These are phyloP conservation scores for Anthopleura xanthogrammica DNA, from an alignment of 92 coral and sea anemone genomes.

Conservation along the genomic window DNA sequence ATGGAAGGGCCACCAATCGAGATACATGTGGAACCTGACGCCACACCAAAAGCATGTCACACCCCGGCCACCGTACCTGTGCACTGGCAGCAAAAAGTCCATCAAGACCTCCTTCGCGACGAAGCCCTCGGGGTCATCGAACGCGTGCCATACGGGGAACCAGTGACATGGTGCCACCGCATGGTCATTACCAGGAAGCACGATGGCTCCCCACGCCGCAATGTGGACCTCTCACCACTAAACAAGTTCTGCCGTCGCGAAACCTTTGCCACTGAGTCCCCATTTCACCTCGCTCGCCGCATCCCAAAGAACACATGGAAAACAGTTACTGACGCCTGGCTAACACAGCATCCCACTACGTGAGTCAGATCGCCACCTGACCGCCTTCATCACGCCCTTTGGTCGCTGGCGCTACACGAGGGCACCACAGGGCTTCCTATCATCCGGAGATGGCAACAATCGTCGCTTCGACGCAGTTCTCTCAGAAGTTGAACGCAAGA, in stretches of 20 bases:
- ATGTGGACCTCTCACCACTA: conserved; percentile 60
- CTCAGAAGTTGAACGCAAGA: conserved; percentile 51
- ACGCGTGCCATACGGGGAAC: conserved; percentile 60
- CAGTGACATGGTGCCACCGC: conserved; percentile 65
- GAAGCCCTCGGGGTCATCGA: conserved; percentile 61
- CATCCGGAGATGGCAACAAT: conserved; percentile 66
- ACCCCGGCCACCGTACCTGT: conserved; percentile 48
- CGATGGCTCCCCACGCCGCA: conserved; percentile 61
- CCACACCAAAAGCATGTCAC: conserved; percentile 66
- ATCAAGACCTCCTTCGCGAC: conserved; percentile 49
- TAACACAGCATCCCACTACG: conserved; percentile 64
- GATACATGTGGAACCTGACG: conserved; percentile 34
- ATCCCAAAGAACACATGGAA: conserved; percentile 61
- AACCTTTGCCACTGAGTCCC: conserved; percentile 61
- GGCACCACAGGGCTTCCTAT: conserved; percentile 76
- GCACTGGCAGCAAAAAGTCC: conserved; percentile 56
- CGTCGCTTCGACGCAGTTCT: conserved; percentile 73
- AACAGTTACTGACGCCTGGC: conserved; percentile 68
- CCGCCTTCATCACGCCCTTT: conserved; percentile 51
- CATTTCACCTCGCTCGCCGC: conserved; percentile 60
- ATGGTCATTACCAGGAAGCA: conserved; percentile 60
- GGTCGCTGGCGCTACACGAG: conserved; percentile 78
- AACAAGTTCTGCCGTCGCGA: too few species aligned
- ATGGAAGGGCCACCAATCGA: conserved; percentile 37
- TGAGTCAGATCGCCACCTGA: conserved; percentile 54